Evolutionary conservation across 2,797 vertebrate species (phyloP), one percentile per base, ranked within the genome.

Genomic region (Lagorchestes hirsutus): DNA sequence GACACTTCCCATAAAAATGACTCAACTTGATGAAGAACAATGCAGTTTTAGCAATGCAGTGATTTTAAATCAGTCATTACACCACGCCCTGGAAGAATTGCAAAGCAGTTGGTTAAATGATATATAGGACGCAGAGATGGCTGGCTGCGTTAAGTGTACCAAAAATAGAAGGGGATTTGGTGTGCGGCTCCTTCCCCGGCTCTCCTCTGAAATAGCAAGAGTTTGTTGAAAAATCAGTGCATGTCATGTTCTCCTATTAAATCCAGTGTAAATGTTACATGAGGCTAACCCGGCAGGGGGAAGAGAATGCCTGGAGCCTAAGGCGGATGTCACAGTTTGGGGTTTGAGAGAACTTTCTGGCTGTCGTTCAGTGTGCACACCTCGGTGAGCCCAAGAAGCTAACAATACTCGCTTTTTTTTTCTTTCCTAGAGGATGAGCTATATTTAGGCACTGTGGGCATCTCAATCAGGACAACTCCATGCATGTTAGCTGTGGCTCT

Each of bases 1-100:
- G 99, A 99, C 99, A 99, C 98, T 98, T 99, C 99, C 99, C 99
- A 99, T 99, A 98, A 99, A 99, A 99, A 99, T 98, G 99, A 99
- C 99, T 99, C 98, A 98, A 99, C 98, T 99, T 99, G 98, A 99
- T 99, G 98, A 99, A 99, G 99, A 99, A 99, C 99, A 99, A 99
- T 98, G 98, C 98, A 98, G 98, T 98, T 98, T 98, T 98, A 99
- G 99, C 98, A 98, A 99, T 99, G 99, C 99, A 94, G 99, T 98
- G 98, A 98, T 98, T 99, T 99, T 99, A 99, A 99, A 99, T 99
- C 99, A 98, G 98, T 98, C 98, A 98, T 94, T 98, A 98, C 95
- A 98, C 99, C 99, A 99, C 98, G 95, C 98, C 99, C 99, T 98
- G 94, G 96, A 96, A 98, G 98, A 98, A 98, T 98, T 97, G 94